Base-by-base conservation (phyloP, 2,888 invertebrate genomes). In the Ophion ellenae region DNA sequence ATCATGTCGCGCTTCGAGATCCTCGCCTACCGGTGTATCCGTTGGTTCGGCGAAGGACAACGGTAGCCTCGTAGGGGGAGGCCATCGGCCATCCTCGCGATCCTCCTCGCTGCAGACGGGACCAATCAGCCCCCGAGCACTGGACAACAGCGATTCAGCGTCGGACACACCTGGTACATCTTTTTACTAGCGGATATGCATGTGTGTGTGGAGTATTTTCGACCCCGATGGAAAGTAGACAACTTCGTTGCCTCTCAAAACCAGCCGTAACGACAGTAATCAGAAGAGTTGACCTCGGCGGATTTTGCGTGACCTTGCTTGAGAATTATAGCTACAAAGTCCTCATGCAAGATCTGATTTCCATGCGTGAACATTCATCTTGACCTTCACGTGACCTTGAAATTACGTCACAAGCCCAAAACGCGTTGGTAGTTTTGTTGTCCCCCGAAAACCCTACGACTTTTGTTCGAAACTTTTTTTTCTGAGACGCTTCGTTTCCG, bases 161-260 rank as follows among this genome's bases (percentile, higher is more conserved):
- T 90, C 92, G 6, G 89, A 89, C 79, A 91, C 91, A 47, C 90
- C 92, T 81, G 92, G 92, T 92, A 88, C 86, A 57, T 67, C 83
- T 59, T 69, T 81, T 28, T 17, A 63, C 20, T 17, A 17, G 5
- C 10, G 64, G 7, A 7, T 40, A 40, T 40, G 40, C 0, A 36
- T 40, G 40, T 40, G 6, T 9, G 40, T 40, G 5, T 9, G 2
- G 9, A 32, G 6, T 40, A 40, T 40, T 40, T 40, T 40, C 9
- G 6, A 40, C 9, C 40, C 40, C 40, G 40, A 9, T 40, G 7
- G 7, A 40, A 40, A 40, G 9, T 40, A 9, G 40, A 1, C 40
- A 9, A 40, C 40, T 40, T 40, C 40, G 40, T 40, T 40, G 9
- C 7, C 40, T 40, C 9, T 9, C 7, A 40, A 40, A 9, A 40